Evolutionary conservation across 2,113 vertebrate species (phyloP).

Genomic region (Theristicus caerulescens): DNA sequence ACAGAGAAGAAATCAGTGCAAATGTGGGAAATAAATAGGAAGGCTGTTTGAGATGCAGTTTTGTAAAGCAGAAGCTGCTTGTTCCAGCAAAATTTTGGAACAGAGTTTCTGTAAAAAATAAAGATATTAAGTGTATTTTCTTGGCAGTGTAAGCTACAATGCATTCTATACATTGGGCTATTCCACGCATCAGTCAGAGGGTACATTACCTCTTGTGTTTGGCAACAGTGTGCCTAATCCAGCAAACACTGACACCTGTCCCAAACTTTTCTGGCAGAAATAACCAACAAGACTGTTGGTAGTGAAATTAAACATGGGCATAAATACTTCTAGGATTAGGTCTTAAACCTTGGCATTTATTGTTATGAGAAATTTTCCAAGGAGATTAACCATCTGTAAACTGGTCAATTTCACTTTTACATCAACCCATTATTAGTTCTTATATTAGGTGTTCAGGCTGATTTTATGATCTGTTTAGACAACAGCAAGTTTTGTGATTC

Average conservation of each 20-base stretch:
- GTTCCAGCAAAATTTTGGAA: not conserved
- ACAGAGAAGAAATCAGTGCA: not conserved
- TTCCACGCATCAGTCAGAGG: not conserved
- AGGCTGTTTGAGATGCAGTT: not conserved
- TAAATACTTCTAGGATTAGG: not conserved
- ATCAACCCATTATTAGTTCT: not conserved
- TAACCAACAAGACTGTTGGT: not conserved
- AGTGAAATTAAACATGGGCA: not conserved
- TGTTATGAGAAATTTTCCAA: not conserved
- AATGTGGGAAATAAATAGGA: not conserved
- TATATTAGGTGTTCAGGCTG: not conserved
- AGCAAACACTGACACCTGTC: not conserved
- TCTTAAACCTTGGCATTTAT: not conserved
- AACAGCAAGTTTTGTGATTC: not conserved
- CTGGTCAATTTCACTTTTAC: not conserved
- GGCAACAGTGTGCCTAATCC: not conserved
- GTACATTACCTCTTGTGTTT: not conserved
- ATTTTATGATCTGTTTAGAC: not conserved
- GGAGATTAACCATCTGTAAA: not conserved
- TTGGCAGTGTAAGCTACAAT: not conserved
- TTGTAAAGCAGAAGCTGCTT: not conserved
- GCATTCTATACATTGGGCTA: not conserved
- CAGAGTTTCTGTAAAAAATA: not conserved
- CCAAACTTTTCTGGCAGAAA: not conserved
- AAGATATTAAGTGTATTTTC: not conserved